Base-by-base conservation (phyloP, 2,888 invertebrate genomes). In the Phengaris alcon region DNA sequence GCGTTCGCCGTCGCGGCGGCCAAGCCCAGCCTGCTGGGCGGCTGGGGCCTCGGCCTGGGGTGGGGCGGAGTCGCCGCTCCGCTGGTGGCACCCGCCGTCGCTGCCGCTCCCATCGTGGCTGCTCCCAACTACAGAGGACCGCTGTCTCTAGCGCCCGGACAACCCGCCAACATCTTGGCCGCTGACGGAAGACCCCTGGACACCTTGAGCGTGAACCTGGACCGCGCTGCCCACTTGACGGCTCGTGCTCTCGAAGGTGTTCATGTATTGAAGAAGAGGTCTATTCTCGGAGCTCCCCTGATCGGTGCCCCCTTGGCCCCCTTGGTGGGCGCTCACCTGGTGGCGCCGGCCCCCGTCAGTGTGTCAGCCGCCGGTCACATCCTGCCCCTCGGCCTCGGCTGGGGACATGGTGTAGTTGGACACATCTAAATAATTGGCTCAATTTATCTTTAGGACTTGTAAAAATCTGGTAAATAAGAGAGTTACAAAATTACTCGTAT, bases 1-100 rank as follows among this genome's bases (percentile, higher is more conserved):
- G 89, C 95, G 79, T 84, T 95, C 83, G 94, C 95, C 84, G 83
- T 95, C 79, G 95, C 90, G 82, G 93, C 92, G 75, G 94, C 95
- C 80, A 88, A 84, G 75, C 91, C 92, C 72, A 88, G 89, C 75
- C 87, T 84, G 51, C 75, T 88, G 52, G 80, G 80, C 52, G 82
- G 80, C 12, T 77, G 79, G 68, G 83, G 82, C 10, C 80, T 78
- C 3, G 79, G 77, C 9, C 75, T 77, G 10, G 81, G 84, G 77
- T 35, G 72, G 72, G 52, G 77, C 75, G 12, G 78, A 79, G 74
- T 75, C 51, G 74, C 55, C 15, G 75, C 48, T 2, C 75, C 75
- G 12, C 48, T 79, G 69, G 78, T 75, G n/a, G 77, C 79, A 51
- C 82, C 81, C 46, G 68, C 75, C 44, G 44, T 73, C n/a, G 59